Evolutionary conservation across 2,113 vertebrate genomes (phyloP).

Genomic region (Passer domesticus): DNA sequence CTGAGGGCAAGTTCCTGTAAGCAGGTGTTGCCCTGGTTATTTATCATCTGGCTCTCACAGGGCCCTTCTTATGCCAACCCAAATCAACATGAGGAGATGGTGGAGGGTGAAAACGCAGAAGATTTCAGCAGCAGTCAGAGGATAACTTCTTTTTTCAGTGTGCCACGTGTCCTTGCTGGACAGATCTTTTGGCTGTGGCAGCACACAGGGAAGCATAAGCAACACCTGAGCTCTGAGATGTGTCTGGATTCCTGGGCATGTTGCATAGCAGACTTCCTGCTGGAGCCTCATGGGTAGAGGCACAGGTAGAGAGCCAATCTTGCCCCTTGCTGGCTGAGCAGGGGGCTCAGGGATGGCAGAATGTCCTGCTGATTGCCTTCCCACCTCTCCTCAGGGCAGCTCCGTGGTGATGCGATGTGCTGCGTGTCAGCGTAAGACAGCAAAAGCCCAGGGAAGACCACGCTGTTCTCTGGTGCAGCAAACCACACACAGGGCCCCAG

Average conservation of each 20-base stretch:
- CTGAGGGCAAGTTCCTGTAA: not conserved
- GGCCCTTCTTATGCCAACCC: not conserved
- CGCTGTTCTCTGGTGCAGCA: rapidly evolving
- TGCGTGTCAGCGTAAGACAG: rapidly evolving
- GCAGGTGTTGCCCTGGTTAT: not conserved
- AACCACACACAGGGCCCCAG: not conserved
- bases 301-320: rapidly evolving
- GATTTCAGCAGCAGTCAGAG: not conserved
- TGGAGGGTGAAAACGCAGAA: not conserved
- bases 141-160: not conserved
- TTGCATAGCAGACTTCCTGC: not conserved
- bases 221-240: not conserved
- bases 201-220: no score
- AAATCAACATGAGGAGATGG: not conserved
- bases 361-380: not conserved
- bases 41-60: not conserved
- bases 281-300: not conserved
- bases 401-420: rapidly evolving
- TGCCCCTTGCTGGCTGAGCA: not conserved
- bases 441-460: not conserved
- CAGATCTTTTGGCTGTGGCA: not conserved
- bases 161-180: not conserved
- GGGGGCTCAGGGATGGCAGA: not conserved
- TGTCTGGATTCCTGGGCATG: not conserved
- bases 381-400: not conserved